phyloP scores from a whole-genome alignment of 2,888 invertebrate genomes.

The Amphimallon solstitiale region DNA sequence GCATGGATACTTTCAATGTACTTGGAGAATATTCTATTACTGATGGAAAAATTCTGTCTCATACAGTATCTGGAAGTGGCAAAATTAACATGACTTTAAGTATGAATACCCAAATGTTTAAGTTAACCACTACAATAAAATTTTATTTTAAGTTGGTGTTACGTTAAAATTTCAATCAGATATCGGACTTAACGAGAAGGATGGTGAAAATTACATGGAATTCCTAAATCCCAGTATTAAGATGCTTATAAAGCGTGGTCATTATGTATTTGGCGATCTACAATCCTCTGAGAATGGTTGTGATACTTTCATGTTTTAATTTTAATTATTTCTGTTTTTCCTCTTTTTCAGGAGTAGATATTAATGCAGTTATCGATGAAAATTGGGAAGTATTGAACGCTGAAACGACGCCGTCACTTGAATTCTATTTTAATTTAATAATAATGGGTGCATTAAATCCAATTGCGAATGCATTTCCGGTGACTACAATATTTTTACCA shows the following conservation, averaged over 20 bases:
- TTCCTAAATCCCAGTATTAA: background rate
- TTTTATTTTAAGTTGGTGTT: conserved; percentile 5
- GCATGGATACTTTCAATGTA: background rate
- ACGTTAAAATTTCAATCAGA: conserved; percentile 4
- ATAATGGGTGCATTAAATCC: too few relatives aligned
- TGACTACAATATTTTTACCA: too few relatives aligned
- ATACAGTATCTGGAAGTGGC: conserved; percentile 10
- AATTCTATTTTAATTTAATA: too few relatives aligned
- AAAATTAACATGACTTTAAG: conserved; percentile 11
- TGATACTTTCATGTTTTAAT: too few relatives aligned
- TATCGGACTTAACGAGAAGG: conserved; percentile 8
- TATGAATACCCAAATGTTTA: background rate
- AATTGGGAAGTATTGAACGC: too few relatives aligned
- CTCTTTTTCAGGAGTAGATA: too few relatives aligned
- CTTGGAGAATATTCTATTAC: background rate
- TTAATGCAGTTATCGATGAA: too few relatives aligned
- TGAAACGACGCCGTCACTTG: too few relatives aligned
- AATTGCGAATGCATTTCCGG: too few relatives aligned
- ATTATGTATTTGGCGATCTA: conserved; percentile 19
- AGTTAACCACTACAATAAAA: background rate
- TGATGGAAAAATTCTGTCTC: conserved; percentile 1
- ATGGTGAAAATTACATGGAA: conserved; percentile 8
- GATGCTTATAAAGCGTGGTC: background rate
- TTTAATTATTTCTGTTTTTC: too few relatives aligned
- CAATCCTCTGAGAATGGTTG: conserved; percentile 6